Base-by-base conservation (phyloP, 2,888 invertebrate species). In the Oligia fasciuncula region DNA sequence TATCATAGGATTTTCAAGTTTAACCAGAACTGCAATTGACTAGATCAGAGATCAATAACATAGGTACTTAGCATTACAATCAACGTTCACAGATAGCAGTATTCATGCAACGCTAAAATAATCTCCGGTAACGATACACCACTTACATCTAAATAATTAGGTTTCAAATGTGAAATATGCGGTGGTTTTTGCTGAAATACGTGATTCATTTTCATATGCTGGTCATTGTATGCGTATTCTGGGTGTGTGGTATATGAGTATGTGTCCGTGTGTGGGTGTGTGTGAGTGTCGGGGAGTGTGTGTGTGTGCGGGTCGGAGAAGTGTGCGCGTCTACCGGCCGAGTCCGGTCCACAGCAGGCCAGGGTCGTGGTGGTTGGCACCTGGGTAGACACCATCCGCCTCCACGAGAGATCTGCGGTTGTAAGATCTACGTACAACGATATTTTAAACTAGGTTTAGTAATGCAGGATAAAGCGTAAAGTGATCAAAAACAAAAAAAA, bases 271-370 rank as follows among this genome's bases (percentile, higher is more conserved):
- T 79, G 72, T 75, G 79, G 57, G 75, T 71, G 85, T 81, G 75
- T 69, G 73, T 76, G 69, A 40, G 71, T 66, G 76, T 81, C 65
- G 23, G 69, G 29, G 66, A 65, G 73, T 73, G 80, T 65, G 76
- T 57, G 82, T 77, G 84, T 79, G 82, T 81, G 65, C 29, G 67
- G 76, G 93, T 91, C 93, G 83, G 67, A 65, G 75, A 73, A 73
- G 79, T 72, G 77, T 60, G 81, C 80, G 80, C 79, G 84, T 91
- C 93, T 96, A 96, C 92, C 96, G 95, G 79, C 98, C 98, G 86
- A 98, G 96, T 23, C 98, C 97, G 63, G 97, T 95, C 97, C 97
- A 98, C 96, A 97, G 97, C 92, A 97, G 96, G 80, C 97, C 97
- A 62, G 98, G 98, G 93, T 98, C 97, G 90, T 97, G 97, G 86